phyloP scores from a whole-genome alignment of 1,140 invertebrate genomes.

The Mamestra configurata region DNA sequence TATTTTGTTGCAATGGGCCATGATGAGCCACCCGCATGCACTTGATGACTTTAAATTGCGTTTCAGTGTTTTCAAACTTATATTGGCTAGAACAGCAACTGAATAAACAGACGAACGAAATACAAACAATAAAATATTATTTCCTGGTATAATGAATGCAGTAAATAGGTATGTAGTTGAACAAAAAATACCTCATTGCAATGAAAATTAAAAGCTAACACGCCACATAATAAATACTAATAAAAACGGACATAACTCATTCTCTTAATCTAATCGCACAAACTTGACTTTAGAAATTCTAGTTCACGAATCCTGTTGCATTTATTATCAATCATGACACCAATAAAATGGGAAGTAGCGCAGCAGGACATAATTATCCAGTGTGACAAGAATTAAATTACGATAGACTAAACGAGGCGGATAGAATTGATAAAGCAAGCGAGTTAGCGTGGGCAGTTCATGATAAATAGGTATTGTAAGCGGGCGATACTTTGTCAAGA shows the following conservation, averaged over 20 bases:
- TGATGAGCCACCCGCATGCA: background rate
- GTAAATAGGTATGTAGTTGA: background rate
- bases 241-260: slow-evolving; percentile 9
- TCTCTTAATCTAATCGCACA: slow-evolving; percentile 13
- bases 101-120: background rate
- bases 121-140: background rate
- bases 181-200: background rate
- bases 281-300: slow-evolving; percentile 42
- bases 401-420: slow-evolving; percentile 21
- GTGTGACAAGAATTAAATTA: slow-evolving; percentile 46
- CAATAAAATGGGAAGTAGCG: slow-evolving; percentile 45
- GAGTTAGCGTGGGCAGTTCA: slow-evolving; percentile 24
- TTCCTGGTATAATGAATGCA: background rate
- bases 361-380: slow-evolving; percentile 42
- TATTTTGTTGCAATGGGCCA: slow-evolving; percentile 14
- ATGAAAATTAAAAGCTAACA: background rate
- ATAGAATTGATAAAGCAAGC: slow-evolving; percentile 35
- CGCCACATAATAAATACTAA: too few relatives aligned
- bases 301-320: slow-evolving; percentile 50
- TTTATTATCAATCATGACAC: slow-evolving; percentile 49
- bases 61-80: slow-evolving; percentile 6
- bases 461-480: background rate
- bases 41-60: slow-evolving; percentile 32
- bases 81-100: background rate
- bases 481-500: background rate